A percentile compares a stretch with the other conserved stretches of the same genome.
phyloP scores from a whole-genome alignment of 2,888 invertebrate genomes.

The Andrena trimmerana region DNA sequence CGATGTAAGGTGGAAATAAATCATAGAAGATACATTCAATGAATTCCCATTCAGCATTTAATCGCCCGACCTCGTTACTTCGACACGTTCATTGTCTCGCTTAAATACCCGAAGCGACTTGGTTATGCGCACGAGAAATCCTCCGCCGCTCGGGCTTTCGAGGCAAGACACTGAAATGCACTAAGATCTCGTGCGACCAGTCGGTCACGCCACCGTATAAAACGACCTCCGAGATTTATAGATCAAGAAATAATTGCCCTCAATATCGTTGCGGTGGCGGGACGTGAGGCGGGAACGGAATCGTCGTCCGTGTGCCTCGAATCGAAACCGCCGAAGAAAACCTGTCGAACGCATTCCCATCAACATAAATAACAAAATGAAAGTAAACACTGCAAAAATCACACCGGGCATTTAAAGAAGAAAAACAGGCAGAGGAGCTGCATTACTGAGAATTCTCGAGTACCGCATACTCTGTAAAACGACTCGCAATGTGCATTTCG shows the following conservation, averaged over 20 bases:
- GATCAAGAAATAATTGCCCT: conserved; percentile 60
- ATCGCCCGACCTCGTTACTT: conserved; percentile 10
- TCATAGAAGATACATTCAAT: background rate
- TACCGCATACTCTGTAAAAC: background rate
- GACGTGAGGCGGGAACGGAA: conserved; percentile 35
- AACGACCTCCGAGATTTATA: conserved; percentile 57
- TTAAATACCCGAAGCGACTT: conserved; percentile 7
- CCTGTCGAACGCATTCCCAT: background rate
- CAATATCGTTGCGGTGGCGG: conserved; percentile 32
- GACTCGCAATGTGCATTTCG: background rate
- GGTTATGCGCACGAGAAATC: conserved; percentile 32
- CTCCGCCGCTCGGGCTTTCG: background rate
- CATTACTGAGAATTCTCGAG: background rate
- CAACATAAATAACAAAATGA: conserved; percentile 3
- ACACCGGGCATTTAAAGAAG: background rate
- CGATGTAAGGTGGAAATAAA: no score
- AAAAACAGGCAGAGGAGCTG: background rate
- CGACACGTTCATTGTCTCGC: conserved; percentile 25
- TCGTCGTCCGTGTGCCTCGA: conserved; percentile 20
- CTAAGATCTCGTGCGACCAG: conserved; percentile 48
- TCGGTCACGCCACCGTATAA: conserved; percentile 57
- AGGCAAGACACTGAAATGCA: conserved; percentile 51
- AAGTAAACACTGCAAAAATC: background rate
- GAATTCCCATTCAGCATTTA: background rate
- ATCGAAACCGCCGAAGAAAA: background rate